Evolutionary conservation across 2,113 vertebrate species (phyloP).

Genomic region (Bettongia penicillata): DNA sequence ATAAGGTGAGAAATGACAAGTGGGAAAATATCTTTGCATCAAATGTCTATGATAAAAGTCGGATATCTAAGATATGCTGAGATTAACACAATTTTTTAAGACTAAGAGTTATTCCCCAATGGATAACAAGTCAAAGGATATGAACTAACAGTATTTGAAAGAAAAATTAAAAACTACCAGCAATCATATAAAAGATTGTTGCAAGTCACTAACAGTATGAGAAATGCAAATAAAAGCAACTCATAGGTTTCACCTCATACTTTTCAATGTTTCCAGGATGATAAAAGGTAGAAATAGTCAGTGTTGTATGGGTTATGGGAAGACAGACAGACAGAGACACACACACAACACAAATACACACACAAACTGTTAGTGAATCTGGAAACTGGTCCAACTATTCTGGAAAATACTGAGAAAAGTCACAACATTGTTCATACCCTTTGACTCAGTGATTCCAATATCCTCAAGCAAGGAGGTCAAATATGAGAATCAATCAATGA

Average conservation of each 20-base stretch:
- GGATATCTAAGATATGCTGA: neutral
- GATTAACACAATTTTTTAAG: neutral
- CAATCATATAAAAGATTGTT: neutral
- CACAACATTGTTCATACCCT: neutral
- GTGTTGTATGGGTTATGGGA: neutral
- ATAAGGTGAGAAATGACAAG: neutral
- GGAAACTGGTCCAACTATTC: neutral
- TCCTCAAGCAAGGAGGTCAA: neutral
- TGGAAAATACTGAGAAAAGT: neutral
- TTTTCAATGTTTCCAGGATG: neutral
- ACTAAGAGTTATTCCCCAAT: neutral
- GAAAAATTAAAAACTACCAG: neutral
- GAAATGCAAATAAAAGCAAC: neutral
- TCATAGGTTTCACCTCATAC: neutral
- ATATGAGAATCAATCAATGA: neutral
- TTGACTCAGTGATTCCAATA: neutral
- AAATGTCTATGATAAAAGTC: neutral
- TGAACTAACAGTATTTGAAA: neutral
- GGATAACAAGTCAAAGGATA: neutral
- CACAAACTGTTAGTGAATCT: neutral
- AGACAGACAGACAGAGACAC: neutral
- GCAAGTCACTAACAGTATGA: neutral
- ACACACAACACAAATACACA: neutral
- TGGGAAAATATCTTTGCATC: neutral
- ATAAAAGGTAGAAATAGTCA: neutral